Conservation (phyloP, 2,113 vertebrate species). For the Charina bottae region DNA sequence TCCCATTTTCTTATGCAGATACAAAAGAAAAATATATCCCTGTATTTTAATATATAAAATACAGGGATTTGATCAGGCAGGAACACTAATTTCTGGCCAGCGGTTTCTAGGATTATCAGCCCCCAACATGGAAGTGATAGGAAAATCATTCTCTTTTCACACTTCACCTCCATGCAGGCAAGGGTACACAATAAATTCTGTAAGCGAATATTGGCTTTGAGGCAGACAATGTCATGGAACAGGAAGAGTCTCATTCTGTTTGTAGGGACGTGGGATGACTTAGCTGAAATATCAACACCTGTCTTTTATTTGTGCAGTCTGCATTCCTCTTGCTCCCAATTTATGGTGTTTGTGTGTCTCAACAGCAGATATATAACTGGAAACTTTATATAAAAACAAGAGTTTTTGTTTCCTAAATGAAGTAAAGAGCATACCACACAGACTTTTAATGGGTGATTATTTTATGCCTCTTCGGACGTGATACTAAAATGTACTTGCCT, state of each 20-base stretch:
- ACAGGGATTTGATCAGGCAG: not conserved
- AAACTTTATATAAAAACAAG: constrained; percentile 7
- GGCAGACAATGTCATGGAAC: not conserved
- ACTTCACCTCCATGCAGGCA: not conserved
- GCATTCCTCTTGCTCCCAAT: not conserved
- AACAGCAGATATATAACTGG: not conserved
- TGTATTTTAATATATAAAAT: no score
- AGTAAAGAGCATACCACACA: constrained; percentile 48
- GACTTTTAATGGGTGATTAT: constrained; percentile 49
- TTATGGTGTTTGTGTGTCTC: not conserved
- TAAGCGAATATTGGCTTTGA: not conserved
- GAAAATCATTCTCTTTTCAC: not conserved
- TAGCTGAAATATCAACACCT: not conserved
- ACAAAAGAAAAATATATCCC: not conserved
- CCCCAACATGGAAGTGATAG: not conserved
- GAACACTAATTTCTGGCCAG: not conserved
- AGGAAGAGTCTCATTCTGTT: not conserved
- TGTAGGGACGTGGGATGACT: not conserved
- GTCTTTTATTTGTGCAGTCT: not conserved
- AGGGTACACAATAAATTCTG: not conserved
- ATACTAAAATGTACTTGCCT: not conserved
- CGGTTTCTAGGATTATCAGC: not conserved
- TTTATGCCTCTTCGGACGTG: constrained; percentile 35
- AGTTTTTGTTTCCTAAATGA: constrained; percentile 12
- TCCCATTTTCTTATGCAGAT: not conserved